Evolutionary conservation across 92 coral and sea anemone genomes (phyloP).

Genomic region (Heliopora coerulea): DNA sequence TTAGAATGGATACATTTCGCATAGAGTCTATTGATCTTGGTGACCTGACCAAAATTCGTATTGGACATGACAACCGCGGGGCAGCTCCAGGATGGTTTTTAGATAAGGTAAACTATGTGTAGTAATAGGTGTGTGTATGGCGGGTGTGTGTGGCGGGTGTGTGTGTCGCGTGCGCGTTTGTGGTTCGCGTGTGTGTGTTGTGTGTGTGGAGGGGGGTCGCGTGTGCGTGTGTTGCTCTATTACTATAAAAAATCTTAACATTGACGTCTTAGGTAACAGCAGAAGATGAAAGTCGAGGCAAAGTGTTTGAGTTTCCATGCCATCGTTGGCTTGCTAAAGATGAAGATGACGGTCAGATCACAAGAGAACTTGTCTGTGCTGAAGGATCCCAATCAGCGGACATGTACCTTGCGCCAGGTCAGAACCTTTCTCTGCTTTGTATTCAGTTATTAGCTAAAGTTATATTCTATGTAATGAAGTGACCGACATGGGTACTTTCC

Average conservation of each 20-base stretch:
- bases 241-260: no score
- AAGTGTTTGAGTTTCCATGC: slow-evolving; percentile 76
- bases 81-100: slow-evolving; percentile 98
- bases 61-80: slow-evolving; percentile 95
- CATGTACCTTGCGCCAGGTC: slow-evolving; percentile 32
- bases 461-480: no score
- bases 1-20: slow-evolving; percentile 39
- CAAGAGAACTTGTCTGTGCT: slow-evolving; percentile 72
- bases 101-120: slow-evolving; percentile 89
- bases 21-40: slow-evolving; percentile 60
- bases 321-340: slow-evolving; percentile 82
- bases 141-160: no score
- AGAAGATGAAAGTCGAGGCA: slow-evolving; percentile 72
- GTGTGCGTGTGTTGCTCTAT: no score
- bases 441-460: no score
- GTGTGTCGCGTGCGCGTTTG: no score
- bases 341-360: slow-evolving; percentile 79
- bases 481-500: no score
- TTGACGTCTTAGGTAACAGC: slow-evolving; percentile 60
- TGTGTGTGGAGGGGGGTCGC: no score
- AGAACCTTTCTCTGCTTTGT: no score
- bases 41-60: slow-evolving; percentile 73
- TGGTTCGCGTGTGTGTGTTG: no score
- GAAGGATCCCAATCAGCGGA: slow-evolving; percentile 22
- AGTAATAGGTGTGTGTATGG: no score